Evolutionary conservation across 2,888 invertebrate species (phyloP).

Genomic region (Diplazon laetatorius): DNA sequence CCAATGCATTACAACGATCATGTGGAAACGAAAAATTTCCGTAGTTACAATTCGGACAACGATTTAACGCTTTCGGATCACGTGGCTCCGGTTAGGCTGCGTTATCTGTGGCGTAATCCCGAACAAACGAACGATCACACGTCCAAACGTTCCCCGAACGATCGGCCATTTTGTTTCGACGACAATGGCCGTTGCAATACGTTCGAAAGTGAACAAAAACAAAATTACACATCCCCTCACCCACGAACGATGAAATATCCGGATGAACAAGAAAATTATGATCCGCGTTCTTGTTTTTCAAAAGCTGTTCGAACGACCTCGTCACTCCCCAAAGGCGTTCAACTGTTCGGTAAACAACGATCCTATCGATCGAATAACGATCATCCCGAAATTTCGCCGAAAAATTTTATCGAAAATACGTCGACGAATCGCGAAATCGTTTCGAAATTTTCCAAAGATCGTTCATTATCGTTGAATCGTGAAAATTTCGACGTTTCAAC

Average conservation of each 20-base stretch:
- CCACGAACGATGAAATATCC: constrained; percentile 26
- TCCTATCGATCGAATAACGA: too few species aligned
- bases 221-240: too few species aligned
- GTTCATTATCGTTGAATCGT: too few species aligned
- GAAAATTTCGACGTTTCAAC: too few species aligned
- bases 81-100: constrained; percentile 4
- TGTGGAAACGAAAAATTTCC: constrained; percentile 5
- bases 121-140: background rate
- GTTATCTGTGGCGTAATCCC: background rate
- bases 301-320: constrained; percentile 19
- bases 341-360: constrained; percentile 49
- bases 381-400: too few species aligned
- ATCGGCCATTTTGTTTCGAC: background rate
- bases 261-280: constrained; percentile 19
- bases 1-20: too few species aligned
- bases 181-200: background rate
- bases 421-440: too few species aligned
- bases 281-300: background rate
- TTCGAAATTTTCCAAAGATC: too few species aligned
- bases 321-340: constrained; percentile 53
- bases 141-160: background rate
- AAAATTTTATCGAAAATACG: background rate
- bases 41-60: constrained; percentile 57
- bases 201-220: background rate
- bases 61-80: constrained; percentile 30